phyloP scores from a whole-genome alignment of 2,888 invertebrate genomes.

The Mystacides longicornis region DNA sequence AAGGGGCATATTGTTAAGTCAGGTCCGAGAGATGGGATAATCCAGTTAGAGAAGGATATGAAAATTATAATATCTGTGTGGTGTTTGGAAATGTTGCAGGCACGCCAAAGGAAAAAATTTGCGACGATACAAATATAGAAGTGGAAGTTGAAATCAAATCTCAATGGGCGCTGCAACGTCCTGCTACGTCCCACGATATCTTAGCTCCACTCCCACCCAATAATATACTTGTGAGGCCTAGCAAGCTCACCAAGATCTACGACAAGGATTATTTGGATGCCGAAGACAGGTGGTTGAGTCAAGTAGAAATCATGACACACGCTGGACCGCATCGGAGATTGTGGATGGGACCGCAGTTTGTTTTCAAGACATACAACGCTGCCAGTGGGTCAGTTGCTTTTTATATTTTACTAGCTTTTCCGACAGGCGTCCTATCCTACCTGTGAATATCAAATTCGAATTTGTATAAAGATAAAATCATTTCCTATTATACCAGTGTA shows the following conservation, averaged over 20 bases:
- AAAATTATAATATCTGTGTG: too few species aligned
- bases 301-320: slow-evolving; percentile 96
- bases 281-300: slow-evolving; percentile 87
- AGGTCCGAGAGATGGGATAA: too few species aligned
- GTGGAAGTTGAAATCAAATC: slow-evolving; percentile 78
- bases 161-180: slow-evolving; percentile 80
- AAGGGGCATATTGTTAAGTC: too few species aligned
- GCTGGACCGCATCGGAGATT: slow-evolving; percentile 89
- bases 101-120: slow-evolving; percentile 74
- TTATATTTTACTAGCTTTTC: too few species aligned
- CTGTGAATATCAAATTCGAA: too few species aligned
- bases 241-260: slow-evolving; percentile 15
- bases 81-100: too few species aligned
- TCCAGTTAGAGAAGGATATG: too few species aligned
- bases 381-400: slow-evolving; percentile 58
- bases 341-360: slow-evolving; percentile 99
- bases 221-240: slow-evolving; percentile 53
- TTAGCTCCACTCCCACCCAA: slow-evolving; percentile 67
- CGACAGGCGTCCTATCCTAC: too few species aligned
- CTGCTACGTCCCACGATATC: slow-evolving; percentile 56
- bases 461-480: too few species aligned
- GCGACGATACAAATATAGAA: slow-evolving; percentile 82
- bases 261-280: slow-evolving; percentile 19
- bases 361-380: slow-evolving; percentile 86
- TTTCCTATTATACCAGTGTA: too few species aligned